phyloP scores from a whole-genome alignment of 2,797 vertebrate genomes.

The Natrix natrix region DNA sequence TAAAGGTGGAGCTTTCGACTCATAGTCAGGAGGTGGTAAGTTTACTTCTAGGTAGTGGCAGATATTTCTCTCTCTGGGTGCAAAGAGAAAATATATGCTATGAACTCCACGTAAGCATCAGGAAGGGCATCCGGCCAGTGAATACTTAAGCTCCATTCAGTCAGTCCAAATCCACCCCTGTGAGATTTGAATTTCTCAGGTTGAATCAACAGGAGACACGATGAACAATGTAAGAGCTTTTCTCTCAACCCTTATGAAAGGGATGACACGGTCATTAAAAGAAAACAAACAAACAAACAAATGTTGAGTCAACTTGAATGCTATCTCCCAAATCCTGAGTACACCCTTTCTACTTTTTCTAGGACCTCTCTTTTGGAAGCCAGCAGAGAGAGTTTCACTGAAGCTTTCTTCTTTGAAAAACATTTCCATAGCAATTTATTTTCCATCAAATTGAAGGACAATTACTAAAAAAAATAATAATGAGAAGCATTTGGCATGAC shows the following conservation, averaged over 20 bases:
- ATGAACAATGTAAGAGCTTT: too few relatives aligned
- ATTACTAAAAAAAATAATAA: neutral
- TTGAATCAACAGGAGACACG: too few relatives aligned
- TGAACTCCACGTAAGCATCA: fast-evolving
- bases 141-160: neutral
- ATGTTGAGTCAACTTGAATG: neutral
- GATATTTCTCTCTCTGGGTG: neutral
- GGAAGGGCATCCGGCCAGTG: neutral
- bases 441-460: neutral
- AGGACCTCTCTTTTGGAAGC: neutral
- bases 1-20: neutral
- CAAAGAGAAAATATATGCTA: neutral
- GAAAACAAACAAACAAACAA: neutral
- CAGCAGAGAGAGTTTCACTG: neutral
- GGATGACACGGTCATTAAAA: neutral
- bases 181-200: too few relatives aligned
- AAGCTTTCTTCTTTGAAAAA: neutral
- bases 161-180: neutral
- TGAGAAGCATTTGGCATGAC: neutral
- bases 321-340: neutral
- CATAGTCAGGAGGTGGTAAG: neutral
- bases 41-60: neutral
- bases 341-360: neutral
- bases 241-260: neutral
- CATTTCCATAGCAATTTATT: neutral